Evolutionary conservation across 2,113 vertebrate species (phyloP).

Genomic region (Columba janthina): DNA sequence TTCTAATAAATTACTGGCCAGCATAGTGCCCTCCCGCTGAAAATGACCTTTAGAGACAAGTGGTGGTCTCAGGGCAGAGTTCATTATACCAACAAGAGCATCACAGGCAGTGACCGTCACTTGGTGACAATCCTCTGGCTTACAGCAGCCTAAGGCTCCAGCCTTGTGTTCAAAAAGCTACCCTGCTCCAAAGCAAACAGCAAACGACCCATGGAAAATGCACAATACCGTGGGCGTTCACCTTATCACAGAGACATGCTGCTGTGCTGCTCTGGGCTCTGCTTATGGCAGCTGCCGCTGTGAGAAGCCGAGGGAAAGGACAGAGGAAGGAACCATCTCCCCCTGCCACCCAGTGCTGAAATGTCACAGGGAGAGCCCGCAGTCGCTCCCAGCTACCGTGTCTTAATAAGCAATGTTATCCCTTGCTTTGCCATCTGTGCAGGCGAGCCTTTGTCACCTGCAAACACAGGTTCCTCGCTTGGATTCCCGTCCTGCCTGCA

Average conservation of each 20-base stretch:
- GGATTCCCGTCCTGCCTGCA: background rate
- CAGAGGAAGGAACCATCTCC: background rate
- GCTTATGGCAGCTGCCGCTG: background rate
- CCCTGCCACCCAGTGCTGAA: background rate
- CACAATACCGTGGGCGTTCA: too few species aligned
- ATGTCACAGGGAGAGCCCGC: background rate
- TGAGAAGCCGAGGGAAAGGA: background rate
- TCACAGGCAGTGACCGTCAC: background rate
- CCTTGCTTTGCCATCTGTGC: background rate
- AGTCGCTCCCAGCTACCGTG: fast-evolving
- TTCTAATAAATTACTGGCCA: background rate
- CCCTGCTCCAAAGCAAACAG: background rate
- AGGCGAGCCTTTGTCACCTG: background rate
- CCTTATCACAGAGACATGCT: too few species aligned
- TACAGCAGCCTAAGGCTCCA: background rate
- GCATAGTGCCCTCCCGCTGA: background rate
- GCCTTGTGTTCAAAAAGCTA: background rate
- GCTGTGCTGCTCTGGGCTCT: background rate
- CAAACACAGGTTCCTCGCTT: background rate
- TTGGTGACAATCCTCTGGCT: background rate
- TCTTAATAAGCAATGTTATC: fast-evolving
- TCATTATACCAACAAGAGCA: background rate
- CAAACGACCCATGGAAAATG: fast-evolving
- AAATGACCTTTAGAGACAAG: background rate
- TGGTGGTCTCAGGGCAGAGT: background rate